Evolutionary conservation across 2,888 invertebrate genomes (phyloP), one percentile per base, ranked within the genome.

Genomic region (Copidosoma aretas): DNA sequence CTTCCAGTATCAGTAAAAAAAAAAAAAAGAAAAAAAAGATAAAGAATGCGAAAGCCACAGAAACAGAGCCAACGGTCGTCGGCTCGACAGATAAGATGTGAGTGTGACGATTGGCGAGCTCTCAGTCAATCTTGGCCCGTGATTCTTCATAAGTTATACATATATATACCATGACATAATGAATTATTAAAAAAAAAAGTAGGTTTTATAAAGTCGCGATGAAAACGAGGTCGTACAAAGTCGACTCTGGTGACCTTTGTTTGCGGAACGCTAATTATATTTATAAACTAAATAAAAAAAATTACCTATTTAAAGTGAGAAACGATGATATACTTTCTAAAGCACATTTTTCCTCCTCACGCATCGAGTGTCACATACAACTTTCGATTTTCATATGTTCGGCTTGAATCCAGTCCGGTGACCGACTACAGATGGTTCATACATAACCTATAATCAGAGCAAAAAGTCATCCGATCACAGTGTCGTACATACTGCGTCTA

Each of bases 161-260:
- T 70, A 70, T 68, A 72, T 68, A 64, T 12, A 60, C 25, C 63
- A 52, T 59, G 49, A 49, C 54, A 21, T 58, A 25, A 41, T 52
- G 49, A 71, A 60, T 22, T 53, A 53, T 49, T 46, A 61, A 67
- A 46, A 65, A 19, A 67, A 53, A 57, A 54, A 56, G 52, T 71
- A 68, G 64, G 63, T 66, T 68, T 68, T 71, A 60, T 66, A 68
- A 64, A 43, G 60, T 63, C 60, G 53, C 63, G 67, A 68, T 61
- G 43, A 54, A 66, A 19, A 12, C 19, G 22, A 19, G 49, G 52
- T 12, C 17, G 52, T 19, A 53, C 52, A n/a, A 32, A 32, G 32
- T 32, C 32, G 32, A 8, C 32, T 32, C 32, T 32, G 32, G 32
- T 32, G 32, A 32, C 32, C 32, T 32, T 32, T 32, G 32, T 32